These are phyloP conservation scores for Gorilla gorilla DNA, from an alignment of 2,113 vertebrate species.

Conservation along the genomic window DNA sequence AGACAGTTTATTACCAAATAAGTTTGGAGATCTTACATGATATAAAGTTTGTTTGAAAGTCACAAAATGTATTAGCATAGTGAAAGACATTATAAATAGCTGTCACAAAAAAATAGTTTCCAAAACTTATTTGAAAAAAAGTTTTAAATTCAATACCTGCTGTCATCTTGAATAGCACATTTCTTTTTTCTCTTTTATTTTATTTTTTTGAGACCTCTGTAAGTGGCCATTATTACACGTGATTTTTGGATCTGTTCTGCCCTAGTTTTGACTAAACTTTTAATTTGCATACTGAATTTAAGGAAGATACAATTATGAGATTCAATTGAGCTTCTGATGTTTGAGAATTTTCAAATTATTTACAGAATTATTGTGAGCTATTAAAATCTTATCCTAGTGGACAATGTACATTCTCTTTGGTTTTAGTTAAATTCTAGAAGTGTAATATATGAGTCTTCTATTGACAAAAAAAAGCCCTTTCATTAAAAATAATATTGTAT, in stretches of 20 bases:
- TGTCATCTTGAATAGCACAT: not conserved
- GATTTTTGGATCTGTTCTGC: not conserved
- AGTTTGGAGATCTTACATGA: not conserved
- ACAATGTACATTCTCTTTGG: not conserved
- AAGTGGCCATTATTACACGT: not conserved
- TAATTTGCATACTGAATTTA: not conserved
- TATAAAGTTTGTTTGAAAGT: not conserved
- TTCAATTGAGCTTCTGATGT: not conserved
- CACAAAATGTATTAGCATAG: not conserved
- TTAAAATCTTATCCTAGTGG: not conserved
- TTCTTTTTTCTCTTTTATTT: not conserved
- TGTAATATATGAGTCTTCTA: not conserved
- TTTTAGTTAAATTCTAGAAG: not conserved
- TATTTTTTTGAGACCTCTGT: not conserved
- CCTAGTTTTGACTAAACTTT: not conserved
- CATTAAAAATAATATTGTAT: not conserved
- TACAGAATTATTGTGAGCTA: not conserved
- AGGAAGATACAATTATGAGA: not conserved
- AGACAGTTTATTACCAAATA: not conserved
- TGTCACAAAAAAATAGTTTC: not conserved
- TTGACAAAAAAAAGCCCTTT: not conserved
- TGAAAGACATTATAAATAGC: not conserved
- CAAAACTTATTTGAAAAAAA: not conserved
- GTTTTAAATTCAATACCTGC: not conserved
- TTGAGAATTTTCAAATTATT: conserved; percentile 13